Evolutionary conservation across 2,797 vertebrate species (phyloP).

Genomic region (Loris lydekkerianus): DNA sequence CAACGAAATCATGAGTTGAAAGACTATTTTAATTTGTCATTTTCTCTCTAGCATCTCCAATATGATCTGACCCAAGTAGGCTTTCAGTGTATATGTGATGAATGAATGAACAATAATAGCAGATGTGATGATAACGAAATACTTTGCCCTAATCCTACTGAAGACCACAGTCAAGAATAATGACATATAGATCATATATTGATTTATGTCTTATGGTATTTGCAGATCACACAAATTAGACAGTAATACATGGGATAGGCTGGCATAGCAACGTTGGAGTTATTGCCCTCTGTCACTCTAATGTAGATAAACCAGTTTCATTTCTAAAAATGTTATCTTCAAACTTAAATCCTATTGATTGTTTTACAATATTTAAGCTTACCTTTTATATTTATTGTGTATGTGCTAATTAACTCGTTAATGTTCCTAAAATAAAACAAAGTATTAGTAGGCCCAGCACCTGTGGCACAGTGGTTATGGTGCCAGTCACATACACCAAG

Average conservation of each 20-base stretch:
- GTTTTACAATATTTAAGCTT: not conserved
- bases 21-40: not conserved
- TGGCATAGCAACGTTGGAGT: not conserved
- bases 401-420: not conserved
- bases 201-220: not conserved
- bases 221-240: not conserved
- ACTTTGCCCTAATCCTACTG: not conserved
- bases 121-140: not conserved
- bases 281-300: not conserved
- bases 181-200: not conserved
- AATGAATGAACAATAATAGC: not conserved
- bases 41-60: not conserved
- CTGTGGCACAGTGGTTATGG: too few relatives aligned
- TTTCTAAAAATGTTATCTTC: not conserved
- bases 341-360: not conserved
- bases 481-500: too few relatives aligned
- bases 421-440: conserved; percentile 25
- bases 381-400: not conserved
- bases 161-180: not conserved
- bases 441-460: not conserved
- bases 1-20: not conserved
- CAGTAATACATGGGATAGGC: not conserved
- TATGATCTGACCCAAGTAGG: not conserved
- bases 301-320: not conserved
- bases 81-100: not conserved